Base-by-base conservation (phyloP, 1,140 invertebrate species). In the Euglossa dilemma region DNA sequence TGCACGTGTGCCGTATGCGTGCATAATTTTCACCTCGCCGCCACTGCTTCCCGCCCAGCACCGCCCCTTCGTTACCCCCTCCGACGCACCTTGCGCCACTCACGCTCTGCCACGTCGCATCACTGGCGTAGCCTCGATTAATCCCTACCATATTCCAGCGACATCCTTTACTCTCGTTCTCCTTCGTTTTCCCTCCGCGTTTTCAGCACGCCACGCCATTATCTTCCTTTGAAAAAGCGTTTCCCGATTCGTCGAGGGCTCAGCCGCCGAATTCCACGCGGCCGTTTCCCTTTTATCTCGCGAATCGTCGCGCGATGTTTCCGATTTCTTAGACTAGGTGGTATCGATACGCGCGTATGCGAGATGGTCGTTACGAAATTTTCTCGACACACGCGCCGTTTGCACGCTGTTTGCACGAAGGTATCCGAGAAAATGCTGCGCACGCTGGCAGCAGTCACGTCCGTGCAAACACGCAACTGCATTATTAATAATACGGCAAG, bases 71-170 rank as follows among this genome's bases (percentile, higher is more conserved):
- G 52, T 59, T 71, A 52, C 5, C 72, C 69, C 54, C 73, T 23
- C 47, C 52, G 23, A 0, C n/a, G 18, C n/a, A 43, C 61, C 43
- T 59, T 50, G 75, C 43, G 18, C 57, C 74, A 83, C 85, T 87
- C 61, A 80, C 72, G 45, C 61, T 64, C 72, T 52, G 69, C 75
- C 76, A 72, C 64, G 80, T 71, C 61, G 57, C 73, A 45, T 28
- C n/a, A 84, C 43, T 23, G 50, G 64, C 70, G 63, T 61, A 74
- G 77, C 57, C n/a, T 36, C 36, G 92, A 92, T 92, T 92, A 92
- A 92, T 91, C 85, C 87, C 82, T 92, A 85, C 87, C 87, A 92
- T 92, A 92, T 92, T 92, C 90, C 91, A 91, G 86, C 87, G 91
- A 82, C 76, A 54, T 36, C 70, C 47, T 66, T 45, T n/a, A 7